Conservation (phyloP, 1,140 invertebrate genomes). For the Ylistrum balloti region DNA sequence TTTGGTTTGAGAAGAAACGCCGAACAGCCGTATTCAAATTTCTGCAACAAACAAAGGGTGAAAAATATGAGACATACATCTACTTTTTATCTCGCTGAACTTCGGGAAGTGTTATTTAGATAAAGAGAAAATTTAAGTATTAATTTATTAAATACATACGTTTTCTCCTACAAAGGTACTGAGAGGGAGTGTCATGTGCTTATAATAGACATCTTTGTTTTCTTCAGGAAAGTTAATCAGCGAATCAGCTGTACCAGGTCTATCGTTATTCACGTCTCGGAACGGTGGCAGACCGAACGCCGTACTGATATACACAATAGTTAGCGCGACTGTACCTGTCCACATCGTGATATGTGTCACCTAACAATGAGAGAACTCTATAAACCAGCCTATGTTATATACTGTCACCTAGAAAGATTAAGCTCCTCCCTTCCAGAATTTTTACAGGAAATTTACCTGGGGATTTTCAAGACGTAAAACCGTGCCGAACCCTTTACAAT, state of each 20-base stretch:
- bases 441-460: neutral
- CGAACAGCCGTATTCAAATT: neutral
- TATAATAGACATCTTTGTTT: neutral
- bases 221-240: neutral
- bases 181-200: slow-evolving; percentile 10
- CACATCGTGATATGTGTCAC: neutral
- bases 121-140: no score
- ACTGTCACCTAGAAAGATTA: neutral
- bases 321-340: neutral
- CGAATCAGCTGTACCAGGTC: neutral
- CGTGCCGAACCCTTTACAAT: no score
- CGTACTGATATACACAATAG: neutral
- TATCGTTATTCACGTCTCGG: neutral
- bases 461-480: neutral
- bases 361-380: neutral
- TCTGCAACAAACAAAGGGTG: neutral
- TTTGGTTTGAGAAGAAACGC: neutral
- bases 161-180: neutral
- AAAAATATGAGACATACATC: no score
- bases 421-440: neutral
- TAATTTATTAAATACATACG: neutral
- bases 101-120: no score
- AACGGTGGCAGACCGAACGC: neutral
- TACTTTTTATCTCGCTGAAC: no score
- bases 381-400: neutral